Percentiles rank a stretch among this genome's conserved stretches.
Conservation (phyloP, 2,797 vertebrate species). For the Avahi laniger region DNA sequence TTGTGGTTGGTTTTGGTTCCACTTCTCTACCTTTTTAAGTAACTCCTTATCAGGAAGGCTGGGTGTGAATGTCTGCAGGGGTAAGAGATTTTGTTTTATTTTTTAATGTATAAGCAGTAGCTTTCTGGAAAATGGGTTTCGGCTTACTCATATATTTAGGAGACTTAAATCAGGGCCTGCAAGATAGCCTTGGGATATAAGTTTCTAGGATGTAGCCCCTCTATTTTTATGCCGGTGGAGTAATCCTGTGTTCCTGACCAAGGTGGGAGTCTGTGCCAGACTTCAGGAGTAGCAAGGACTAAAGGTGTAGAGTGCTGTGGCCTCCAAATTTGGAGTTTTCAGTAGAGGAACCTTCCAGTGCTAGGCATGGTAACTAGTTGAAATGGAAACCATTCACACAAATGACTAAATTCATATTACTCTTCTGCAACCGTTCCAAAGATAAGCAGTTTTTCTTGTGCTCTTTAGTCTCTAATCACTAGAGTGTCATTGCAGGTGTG, state of each 20-base stretch:
- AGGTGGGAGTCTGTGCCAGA: not conserved
- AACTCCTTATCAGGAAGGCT: not conserved
- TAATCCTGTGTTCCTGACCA: not conserved
- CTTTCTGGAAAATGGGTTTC: not conserved
- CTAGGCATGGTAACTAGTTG: not conserved
- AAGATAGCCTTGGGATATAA: not conserved
- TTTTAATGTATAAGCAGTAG: not conserved
- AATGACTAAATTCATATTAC: not conserved
- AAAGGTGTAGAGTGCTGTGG: not conserved
- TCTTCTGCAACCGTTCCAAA: not conserved
- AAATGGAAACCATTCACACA: not conserved
- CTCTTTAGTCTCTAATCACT: not conserved
- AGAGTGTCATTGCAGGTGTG: not conserved
- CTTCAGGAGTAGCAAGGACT: not conserved
- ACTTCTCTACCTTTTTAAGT: slow-evolving; percentile 4
- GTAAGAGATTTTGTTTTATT: not conserved
- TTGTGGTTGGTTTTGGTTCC: slow-evolving; percentile 54
- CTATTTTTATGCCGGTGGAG: not conserved
- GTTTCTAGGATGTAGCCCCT: not conserved
- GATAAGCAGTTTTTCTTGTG: not conserved
- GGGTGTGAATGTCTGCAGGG: not conserved
- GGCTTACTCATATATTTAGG: not conserved
- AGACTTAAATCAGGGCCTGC: not conserved
- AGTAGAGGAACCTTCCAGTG: not conserved
- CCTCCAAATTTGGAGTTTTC: not conserved